Conservation (phyloP, 1,140 invertebrate genomes). For the Bursaphelenchus mucronatus region DNA sequence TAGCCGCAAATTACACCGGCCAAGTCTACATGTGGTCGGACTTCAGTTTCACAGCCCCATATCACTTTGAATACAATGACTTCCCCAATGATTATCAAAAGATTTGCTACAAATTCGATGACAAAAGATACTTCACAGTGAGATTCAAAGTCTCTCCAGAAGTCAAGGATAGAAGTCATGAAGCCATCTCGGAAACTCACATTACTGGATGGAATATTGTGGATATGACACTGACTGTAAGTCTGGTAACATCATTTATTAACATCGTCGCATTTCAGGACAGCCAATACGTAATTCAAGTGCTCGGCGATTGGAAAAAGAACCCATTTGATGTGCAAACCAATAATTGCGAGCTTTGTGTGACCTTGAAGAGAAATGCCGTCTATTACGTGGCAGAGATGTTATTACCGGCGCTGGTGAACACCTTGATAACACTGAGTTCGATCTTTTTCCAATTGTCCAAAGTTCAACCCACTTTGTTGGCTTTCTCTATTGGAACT, state of each 20-base stretch:
- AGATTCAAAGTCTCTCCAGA: conserved; percentile 56
- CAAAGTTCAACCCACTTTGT: conserved; percentile 44
- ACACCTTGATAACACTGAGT: conserved; percentile 45
- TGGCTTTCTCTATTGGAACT: conserved; percentile 51
- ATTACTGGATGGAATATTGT: conserved; percentile 57
- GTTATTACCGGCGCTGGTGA: conserved; percentile 55
- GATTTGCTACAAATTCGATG: conserved; percentile 61
- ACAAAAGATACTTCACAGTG: conserved; percentile 59
- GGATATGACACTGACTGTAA: conserved; percentile 42
- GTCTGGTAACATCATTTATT: conserved; percentile 4
- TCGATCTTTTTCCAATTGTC: conserved; percentile 59
- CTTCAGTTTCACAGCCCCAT: conserved; percentile 49
- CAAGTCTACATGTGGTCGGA: conserved; percentile 59
- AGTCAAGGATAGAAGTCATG: conserved; percentile 46
- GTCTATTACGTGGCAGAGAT: conserved; percentile 59
- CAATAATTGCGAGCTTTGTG: conserved; percentile 57
- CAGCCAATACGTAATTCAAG: conserved; percentile 56
- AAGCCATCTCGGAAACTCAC: conserved; percentile 54
- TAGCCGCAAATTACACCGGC: conserved; percentile 60
- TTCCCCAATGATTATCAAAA: conserved; percentile 55
- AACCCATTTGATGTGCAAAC: conserved; percentile 60
- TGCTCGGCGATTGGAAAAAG: conserved; percentile 55
- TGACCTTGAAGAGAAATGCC: conserved; percentile 53
- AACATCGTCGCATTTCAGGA: conserved; percentile 41
- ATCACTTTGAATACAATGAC: conserved; percentile 43